A percentile compares a stretch with the other conserved stretches of the same genome.
Evolutionary conservation across 2,113 vertebrate species (phyloP).

Genomic region (Siphamia tubifer): DNA sequence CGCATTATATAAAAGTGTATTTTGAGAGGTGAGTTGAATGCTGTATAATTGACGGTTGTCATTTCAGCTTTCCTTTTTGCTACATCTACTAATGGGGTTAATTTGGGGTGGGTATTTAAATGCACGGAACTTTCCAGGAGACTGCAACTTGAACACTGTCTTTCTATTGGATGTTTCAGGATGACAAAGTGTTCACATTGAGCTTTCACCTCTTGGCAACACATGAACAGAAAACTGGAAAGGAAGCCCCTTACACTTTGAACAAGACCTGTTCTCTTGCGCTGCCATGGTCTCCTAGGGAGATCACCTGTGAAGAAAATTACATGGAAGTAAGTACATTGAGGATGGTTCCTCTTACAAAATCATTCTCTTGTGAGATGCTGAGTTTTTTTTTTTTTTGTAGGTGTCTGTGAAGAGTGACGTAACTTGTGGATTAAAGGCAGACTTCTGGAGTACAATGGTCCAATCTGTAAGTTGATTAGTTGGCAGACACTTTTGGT

Average conservation of each 20-base stretch:
- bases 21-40: no score
- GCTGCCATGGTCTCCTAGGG: conserved; percentile 52
- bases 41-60: no score
- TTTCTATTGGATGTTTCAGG: background rate
- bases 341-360: background rate
- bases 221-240: background rate
- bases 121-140: no score
- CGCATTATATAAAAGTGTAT: no score
- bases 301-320: conserved; percentile 71
- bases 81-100: no score
- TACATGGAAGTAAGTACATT: conserved; percentile 74
- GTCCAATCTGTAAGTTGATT: background rate
- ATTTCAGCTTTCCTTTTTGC: no score
- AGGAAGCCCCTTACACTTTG: conserved; percentile 13
- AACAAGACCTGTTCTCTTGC: conserved; percentile 52
- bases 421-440: background rate
- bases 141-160: rapidly evolving
- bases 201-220: conserved; percentile 47
- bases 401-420: conserved; percentile 64
- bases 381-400: rapidly evolving
- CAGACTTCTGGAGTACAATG: background rate
- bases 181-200: conserved; percentile 50
- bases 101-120: no score
- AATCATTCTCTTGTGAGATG: background rate
- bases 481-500: no score